Percentiles rank a stretch among this genome's conserved stretches.
Conservation (phyloP, 2,888 invertebrate genomes). For the Apantesis nais region DNA sequence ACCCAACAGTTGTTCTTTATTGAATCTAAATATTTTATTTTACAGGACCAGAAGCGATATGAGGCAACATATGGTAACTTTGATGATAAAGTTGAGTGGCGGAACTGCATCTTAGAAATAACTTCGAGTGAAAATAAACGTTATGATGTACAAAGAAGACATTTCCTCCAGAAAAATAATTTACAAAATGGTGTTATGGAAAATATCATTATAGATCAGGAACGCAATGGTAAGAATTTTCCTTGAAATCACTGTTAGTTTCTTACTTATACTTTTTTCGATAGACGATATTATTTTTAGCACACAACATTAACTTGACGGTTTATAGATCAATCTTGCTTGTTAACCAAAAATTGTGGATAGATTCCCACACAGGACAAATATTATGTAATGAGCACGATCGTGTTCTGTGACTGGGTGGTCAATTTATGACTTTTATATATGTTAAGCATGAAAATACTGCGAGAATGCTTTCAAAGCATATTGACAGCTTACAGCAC, state of each 20-base stretch:
- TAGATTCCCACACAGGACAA: too few relatives aligned
- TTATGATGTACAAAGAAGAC: constrained; percentile 35
- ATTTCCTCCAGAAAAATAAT: constrained; percentile 38
- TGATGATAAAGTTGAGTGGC: constrained; percentile 54
- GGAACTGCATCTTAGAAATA: constrained; percentile 56
- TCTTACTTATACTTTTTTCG: neutral
- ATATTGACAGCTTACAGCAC: too few relatives aligned
- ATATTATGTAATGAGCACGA: too few relatives aligned
- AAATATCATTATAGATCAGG: constrained; percentile 10
- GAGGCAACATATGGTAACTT: constrained; percentile 50
- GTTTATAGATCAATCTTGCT: too few relatives aligned
- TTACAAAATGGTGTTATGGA: constrained; percentile 6
- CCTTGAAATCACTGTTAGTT: neutral
- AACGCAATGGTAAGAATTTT: neutral
- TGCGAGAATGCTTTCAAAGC: too few relatives aligned
- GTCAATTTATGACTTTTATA: too few relatives aligned
- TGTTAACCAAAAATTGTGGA: too few relatives aligned
- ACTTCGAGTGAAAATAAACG: constrained; percentile 35
- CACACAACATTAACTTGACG: too few relatives aligned
- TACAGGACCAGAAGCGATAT: constrained; percentile 13
- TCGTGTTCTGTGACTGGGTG: too few relatives aligned
- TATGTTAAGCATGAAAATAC: too few relatives aligned
- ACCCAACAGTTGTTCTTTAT: neutral
- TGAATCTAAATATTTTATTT: neutral
- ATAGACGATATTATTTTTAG: too few relatives aligned